A percentile compares a stretch with the other conserved stretches of the same genome.
Evolutionary conservation across 2,888 invertebrate genomes (phyloP).

Genomic region (Parnassius apollo): DNA sequence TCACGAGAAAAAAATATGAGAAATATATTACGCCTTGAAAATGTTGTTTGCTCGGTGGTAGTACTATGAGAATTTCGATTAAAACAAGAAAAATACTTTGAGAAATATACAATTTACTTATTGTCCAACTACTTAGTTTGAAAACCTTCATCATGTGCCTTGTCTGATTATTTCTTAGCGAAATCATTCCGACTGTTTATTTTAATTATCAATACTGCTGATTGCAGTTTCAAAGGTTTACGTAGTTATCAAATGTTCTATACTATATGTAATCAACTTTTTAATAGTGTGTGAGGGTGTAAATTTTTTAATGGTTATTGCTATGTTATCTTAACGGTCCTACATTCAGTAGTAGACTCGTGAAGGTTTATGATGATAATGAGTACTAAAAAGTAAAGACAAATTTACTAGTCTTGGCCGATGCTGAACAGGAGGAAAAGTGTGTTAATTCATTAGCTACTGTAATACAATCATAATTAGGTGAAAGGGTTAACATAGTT

Average conservation of each 20-base stretch:
- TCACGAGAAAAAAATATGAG: too few species aligned
- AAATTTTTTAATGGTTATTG: too few species aligned
- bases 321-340: too few species aligned
- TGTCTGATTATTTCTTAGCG: background rate
- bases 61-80: conserved; percentile 5
- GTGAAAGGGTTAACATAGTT: too few species aligned
- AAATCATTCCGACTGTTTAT: background rate
- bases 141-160: background rate
- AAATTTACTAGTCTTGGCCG: too few species aligned
- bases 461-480: too few species aligned
- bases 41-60: conserved; percentile 17
- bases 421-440: too few species aligned
- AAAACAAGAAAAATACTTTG: background rate
- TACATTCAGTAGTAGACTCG: too few species aligned
- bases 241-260: background rate
- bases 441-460: too few species aligned
- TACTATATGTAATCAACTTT: background rate
- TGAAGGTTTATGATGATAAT: too few species aligned
- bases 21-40: conserved; percentile 14
- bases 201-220: background rate
- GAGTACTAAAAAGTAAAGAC: too few species aligned
- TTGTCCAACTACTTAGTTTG: background rate
- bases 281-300: background rate
- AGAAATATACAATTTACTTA: background rate
- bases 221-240: background rate